Percentiles rank a stretch among this genome's conserved stretches.
These are phyloP conservation scores for Tetranychus piercei DNA, from an alignment of 2,888 invertebrate genomes.

Conservation along the genomic window DNA sequence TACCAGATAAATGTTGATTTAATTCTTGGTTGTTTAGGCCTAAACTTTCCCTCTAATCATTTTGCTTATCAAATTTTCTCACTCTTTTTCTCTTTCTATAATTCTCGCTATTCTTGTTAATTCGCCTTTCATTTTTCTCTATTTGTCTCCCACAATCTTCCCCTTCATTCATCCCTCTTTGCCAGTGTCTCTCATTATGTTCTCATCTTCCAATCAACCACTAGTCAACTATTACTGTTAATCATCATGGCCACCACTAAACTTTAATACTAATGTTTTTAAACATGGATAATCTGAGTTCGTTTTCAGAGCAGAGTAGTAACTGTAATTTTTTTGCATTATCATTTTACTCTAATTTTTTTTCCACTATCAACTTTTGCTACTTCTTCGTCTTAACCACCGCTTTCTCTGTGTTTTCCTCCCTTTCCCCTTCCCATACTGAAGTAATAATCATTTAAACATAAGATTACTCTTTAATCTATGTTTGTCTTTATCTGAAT, in stretches of 20 bases:
- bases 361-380: background rate
- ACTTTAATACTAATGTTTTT: background rate
- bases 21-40: too few relatives aligned
- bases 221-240: background rate
- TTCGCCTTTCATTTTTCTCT: background rate
- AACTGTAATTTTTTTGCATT: background rate
- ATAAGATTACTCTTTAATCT: background rate
- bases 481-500: background rate
- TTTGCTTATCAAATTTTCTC: background rate
- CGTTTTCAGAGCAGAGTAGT: background rate
- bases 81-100: background rate
- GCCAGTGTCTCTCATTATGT: background rate
- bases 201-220: background rate
- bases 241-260: background rate
- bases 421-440: too few relatives aligned
- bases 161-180: background rate
- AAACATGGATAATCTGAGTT: background rate
- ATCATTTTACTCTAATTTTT: background rate
- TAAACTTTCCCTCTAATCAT: background rate
- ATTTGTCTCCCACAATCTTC: background rate
- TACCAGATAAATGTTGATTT: too few relatives aligned
- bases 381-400: too few relatives aligned
- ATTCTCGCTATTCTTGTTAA: background rate
- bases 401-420: too few relatives aligned
- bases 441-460: too few relatives aligned